A percentile compares a stretch with the other conserved stretches of the same genome.
Evolutionary conservation across 1,140 invertebrate genomes (phyloP).

Genomic region (Tetragonula clypearis): DNA sequence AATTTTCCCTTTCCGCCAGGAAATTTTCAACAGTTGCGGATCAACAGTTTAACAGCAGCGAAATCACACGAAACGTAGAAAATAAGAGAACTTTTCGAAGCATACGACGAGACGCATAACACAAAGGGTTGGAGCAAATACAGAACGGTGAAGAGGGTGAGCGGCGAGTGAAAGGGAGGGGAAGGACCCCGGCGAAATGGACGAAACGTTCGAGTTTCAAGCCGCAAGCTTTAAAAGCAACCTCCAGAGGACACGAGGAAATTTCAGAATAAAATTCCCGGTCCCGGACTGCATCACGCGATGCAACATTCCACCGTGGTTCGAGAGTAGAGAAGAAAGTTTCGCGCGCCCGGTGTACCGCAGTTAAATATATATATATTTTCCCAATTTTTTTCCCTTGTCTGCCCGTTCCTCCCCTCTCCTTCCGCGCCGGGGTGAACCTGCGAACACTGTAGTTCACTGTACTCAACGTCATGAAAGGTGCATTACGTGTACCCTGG

Average conservation of each 20-base stretch:
- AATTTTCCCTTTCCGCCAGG: neutral
- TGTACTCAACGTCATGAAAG: slow-evolving; percentile 16
- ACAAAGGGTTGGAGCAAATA: slow-evolving; percentile 28
- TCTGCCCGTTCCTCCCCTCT: neutral
- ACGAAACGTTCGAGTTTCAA: slow-evolving; percentile 53
- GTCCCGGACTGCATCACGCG: slow-evolving; percentile 53
- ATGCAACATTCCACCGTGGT: slow-evolving; percentile 62
- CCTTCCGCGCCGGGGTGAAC: neutral
- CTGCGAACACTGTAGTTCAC: slow-evolving; percentile 6
- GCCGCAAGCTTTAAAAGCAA: slow-evolving; percentile 62
- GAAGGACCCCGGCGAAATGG: neutral
- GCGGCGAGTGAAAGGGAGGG: neutral
- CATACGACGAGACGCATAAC: slow-evolving; percentile 35
- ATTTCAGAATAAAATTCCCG: slow-evolving; percentile 63
- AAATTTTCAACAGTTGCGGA: slow-evolving; percentile 1
- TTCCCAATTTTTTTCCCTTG: slow-evolving; percentile 20
- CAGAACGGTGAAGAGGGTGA: slow-evolving; percentile 21
- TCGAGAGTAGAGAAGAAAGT: slow-evolving; percentile 53
- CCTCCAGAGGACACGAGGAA: slow-evolving; percentile 59
- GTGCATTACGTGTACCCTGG: slow-evolving; percentile 49
- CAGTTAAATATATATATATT: slow-evolving; percentile 41
- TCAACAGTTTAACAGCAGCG: slow-evolving; percentile 26
- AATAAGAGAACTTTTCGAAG: slow-evolving; percentile 13
- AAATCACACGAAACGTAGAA: slow-evolving; percentile 27
- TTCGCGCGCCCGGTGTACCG: slow-evolving; percentile 51